These are phyloP conservation scores for Sminthurinus aureus DNA, from an alignment of 2,888 invertebrate species.

Conservation along the genomic window DNA sequence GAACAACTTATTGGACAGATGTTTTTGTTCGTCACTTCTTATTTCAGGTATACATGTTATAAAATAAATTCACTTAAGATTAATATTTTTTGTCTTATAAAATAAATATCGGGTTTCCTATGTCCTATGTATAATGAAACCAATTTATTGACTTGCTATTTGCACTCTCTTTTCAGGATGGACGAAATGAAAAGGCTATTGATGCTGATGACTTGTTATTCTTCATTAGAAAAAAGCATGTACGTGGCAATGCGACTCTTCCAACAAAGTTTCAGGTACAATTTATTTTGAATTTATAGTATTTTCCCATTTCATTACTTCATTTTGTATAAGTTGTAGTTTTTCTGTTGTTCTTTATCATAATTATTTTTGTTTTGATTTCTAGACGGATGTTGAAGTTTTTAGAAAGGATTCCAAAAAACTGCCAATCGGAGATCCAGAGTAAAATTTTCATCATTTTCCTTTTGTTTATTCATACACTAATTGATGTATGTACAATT, in stretches of 20 bases:
- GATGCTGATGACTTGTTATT: slow-evolving; percentile 94
- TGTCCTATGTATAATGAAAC: too few relatives aligned
- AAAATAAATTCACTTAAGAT: not conserved
- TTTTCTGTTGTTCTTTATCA: not conserved
- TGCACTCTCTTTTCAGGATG: not conserved
- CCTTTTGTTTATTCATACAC: not conserved
- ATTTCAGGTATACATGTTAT: slow-evolving; percentile 49
- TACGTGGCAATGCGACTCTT: slow-evolving; percentile 76
- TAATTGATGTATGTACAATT: not conserved
- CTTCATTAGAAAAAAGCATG: slow-evolving; percentile 92
- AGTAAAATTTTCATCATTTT: slow-evolving; percentile 61
- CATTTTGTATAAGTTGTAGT: too few relatives aligned
- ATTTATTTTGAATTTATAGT: too few relatives aligned
- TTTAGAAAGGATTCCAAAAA: slow-evolving; percentile 97
- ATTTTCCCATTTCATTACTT: too few relatives aligned
- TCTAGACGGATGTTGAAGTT: slow-evolving; percentile 91
- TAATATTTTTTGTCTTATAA: too few relatives aligned
- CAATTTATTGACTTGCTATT: too few relatives aligned
- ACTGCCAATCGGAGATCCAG: slow-evolving; percentile 93
- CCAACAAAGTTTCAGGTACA: slow-evolving; percentile 84
- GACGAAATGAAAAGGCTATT: slow-evolving; percentile 70
- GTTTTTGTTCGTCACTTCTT: slow-evolving; percentile 93
- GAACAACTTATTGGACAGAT: slow-evolving; percentile 95
- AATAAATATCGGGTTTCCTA: too few relatives aligned
- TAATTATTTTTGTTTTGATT: not conserved